Evolutionary conservation across 2,113 vertebrate species (phyloP), one percentile per base, ranked within the genome.

Genomic region (Scalopus aquaticus): DNA sequence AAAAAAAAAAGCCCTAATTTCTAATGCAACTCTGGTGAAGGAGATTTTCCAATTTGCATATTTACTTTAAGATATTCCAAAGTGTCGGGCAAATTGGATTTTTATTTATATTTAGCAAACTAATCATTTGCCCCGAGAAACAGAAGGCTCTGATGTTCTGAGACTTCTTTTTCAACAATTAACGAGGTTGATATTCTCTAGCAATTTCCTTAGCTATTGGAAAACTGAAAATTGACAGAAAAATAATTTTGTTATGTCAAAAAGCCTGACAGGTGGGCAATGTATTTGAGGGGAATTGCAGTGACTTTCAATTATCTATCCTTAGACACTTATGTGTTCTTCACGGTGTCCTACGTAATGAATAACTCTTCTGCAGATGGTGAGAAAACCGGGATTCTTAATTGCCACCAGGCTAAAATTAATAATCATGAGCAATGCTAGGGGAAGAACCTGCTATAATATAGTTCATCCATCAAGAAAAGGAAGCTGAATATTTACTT

Each of bases 71-170:
- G 35, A 83, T 95, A 94, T 86, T 94, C 58, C 44, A 64, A 90
- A 92, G n/a, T 81, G 58, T 87, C 79, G 91, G 72, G 39, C 58
- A 95, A 96, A 93, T 85, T 92, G 73, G 30, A 92, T 81, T 97
- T 92, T 96, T 96, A 79, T 93, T 97, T 96, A 54, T 97, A 79
- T 93, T 96, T 97, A 86, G 19, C 46, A 93, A 95, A 96, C 49
- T 83, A 95, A 79, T 94, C 62, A 81, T 96, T 96, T 96, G 15
- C 26, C 35, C 76, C 73, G 58, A 91, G 74, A 94, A 87, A 95
- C 60, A 84, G 46, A 87, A 93, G 42, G 5, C 82, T 87, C 42
- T 51, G 32, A 93, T 94, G 69, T 94, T 85, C 94, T 80, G 77
- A 96, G 42, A 95, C n/a, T 54, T 80, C 28, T 91, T 95, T 96